Percentiles rank a stretch among this genome's conserved stretches.
Evolutionary conservation across 2,797 vertebrate species (phyloP).

Genomic region (Myiotriccus ornatus): DNA sequence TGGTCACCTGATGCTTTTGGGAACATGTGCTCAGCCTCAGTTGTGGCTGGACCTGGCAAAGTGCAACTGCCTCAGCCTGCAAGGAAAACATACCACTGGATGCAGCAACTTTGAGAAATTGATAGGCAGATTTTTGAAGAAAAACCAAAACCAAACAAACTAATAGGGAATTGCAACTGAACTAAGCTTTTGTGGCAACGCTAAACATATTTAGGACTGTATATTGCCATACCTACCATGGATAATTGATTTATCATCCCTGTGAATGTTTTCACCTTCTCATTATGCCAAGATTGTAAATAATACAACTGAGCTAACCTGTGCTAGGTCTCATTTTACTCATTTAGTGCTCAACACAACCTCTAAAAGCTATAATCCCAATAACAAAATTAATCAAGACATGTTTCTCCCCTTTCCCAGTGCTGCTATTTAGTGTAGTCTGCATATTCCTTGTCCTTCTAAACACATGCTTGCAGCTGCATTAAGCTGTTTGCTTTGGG

Average conservation of each 20-base stretch:
- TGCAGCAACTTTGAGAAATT: neutral
- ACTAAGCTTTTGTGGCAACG: neutral
- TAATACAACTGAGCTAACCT: neutral
- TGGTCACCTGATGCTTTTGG: neutral
- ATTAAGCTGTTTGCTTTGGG: neutral
- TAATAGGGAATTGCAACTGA: neutral
- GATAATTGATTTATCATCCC: neutral
- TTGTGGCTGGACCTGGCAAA: neutral
- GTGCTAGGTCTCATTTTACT: neutral
- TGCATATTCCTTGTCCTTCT: neutral
- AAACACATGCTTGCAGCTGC: neutral
- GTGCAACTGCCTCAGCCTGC: accelerated
- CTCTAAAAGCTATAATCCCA: neutral
- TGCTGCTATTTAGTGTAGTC: neutral
- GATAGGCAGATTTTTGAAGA: neutral
- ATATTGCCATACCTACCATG: neutral
- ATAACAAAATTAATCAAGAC: neutral
- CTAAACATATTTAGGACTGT: neutral
- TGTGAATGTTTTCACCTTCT: neutral
- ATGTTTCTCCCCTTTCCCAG: neutral
- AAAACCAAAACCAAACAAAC: neutral
- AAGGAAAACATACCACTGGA: neutral
- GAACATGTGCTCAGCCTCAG: accelerated
- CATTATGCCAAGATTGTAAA: neutral
- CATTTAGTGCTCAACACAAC: neutral